Evolutionary conservation across 2,888 invertebrate species (phyloP).

Genomic region (Trissolcus japonicus): DNA sequence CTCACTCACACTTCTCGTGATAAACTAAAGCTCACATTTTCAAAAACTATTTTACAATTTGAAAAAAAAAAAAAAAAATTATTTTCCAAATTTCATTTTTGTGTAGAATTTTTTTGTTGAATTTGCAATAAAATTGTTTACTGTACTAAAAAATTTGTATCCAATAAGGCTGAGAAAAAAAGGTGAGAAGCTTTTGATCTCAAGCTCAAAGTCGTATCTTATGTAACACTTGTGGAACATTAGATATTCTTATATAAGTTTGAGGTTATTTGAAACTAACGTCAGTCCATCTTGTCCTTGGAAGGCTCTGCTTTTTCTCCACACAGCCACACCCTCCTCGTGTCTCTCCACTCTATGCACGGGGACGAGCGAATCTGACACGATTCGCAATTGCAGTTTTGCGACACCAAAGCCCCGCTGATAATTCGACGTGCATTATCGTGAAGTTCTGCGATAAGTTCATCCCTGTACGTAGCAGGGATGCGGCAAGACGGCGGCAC

Average conservation of each 20-base stretch:
- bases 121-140: no score
- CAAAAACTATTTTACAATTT: no score
- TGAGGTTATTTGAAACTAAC: slow-evolving; percentile 33
- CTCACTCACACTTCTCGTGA: no score
- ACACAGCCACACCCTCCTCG: slow-evolving; percentile 45
- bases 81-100: no score
- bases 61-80: no score
- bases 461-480: background rate
- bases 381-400: slow-evolving; percentile 11
- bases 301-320: slow-evolving; percentile 42
- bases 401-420: slow-evolving; percentile 1
- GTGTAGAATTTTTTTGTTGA: no score
- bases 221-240: slow-evolving; percentile 32
- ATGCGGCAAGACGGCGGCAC: slow-evolving; percentile 10
- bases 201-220: slow-evolving; percentile 16
- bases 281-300: slow-evolving; percentile 34
- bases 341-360: background rate
- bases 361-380: slow-evolving; percentile 8
- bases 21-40: no score
- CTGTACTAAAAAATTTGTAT: no score
- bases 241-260: slow-evolving; percentile 12
- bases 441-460: slow-evolving; percentile 11
- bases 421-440: slow-evolving; percentile 11
- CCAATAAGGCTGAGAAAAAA: no score
- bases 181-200: no score